These are phyloP conservation scores for Panulirus ornatus DNA, from an alignment of 1,140 invertebrate species.

Conservation along the genomic window DNA sequence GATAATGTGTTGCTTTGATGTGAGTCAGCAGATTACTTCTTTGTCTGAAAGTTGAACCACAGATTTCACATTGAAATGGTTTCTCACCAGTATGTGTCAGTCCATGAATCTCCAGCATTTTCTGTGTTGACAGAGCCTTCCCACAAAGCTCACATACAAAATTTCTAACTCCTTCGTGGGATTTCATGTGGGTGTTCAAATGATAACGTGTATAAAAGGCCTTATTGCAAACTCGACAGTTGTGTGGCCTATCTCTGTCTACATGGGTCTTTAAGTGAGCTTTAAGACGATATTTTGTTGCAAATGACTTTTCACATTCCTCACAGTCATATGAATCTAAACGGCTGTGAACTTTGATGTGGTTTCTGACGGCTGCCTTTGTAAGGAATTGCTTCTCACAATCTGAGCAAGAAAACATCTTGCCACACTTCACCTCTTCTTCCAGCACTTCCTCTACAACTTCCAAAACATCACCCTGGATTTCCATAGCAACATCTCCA, in stretches of 20 bases:
- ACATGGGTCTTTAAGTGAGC: constrained; percentile 87
- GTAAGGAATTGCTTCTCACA: constrained; percentile 82
- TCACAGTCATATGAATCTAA: constrained; percentile 83
- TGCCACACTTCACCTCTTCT: constrained; percentile 50
- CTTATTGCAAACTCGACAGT: constrained; percentile 85
- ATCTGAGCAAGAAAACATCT: constrained; percentile 67
- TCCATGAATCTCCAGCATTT: constrained; percentile 88
- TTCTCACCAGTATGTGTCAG: constrained; percentile 84
- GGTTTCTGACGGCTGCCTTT: constrained; percentile 82
- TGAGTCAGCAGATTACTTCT: constrained; percentile 79
- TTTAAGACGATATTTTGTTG: constrained; percentile 87
- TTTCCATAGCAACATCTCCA: constrained; percentile 40
- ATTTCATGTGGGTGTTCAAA: constrained; percentile 75
- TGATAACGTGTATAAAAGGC: constrained; percentile 87
- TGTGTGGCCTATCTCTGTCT: constrained; percentile 83
- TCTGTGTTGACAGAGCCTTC: constrained; percentile 82
- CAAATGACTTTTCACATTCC: constrained; percentile 85
- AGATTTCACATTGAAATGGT: constrained; percentile 80
- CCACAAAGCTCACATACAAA: constrained; percentile 85
- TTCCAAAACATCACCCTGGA: constrained; percentile 56
- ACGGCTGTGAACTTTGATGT: constrained; percentile 85
- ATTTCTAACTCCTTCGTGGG: constrained; percentile 81
- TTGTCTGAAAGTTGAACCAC: constrained; percentile 77
- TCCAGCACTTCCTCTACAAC: constrained; percentile 63
- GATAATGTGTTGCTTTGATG: constrained; percentile 87